phyloP scores from a whole-genome alignment of 1,140 invertebrate genomes.

The Octopus bimaculoides region DNA sequence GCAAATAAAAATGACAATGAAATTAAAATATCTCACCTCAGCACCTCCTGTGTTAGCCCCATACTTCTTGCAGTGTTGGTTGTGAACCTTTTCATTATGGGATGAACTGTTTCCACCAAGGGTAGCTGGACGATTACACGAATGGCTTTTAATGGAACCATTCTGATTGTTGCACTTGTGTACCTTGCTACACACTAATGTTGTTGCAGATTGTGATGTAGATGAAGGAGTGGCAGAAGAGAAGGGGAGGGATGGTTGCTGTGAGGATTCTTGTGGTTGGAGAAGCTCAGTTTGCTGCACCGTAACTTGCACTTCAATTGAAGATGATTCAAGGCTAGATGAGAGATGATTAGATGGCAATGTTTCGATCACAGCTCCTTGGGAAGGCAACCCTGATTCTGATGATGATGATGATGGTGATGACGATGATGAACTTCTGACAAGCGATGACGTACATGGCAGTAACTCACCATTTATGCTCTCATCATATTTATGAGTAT shows the following conservation, averaged over 20 bases:
- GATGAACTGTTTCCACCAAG: slow-evolving; percentile 41
- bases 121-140: slow-evolving; percentile 43
- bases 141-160: slow-evolving; percentile 19
- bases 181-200: slow-evolving; percentile 14
- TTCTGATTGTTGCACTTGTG: slow-evolving; percentile 19
- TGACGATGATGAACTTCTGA: slow-evolving; percentile 27
- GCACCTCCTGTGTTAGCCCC: slow-evolving; percentile 20
- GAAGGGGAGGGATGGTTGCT: slow-evolving; percentile 21
- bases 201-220: slow-evolving; percentile 12
- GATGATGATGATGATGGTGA: slow-evolving; percentile 32
- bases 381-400: slow-evolving; percentile 34
- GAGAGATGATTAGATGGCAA: slow-evolving; percentile 8
- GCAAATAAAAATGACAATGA: neutral
- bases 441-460: slow-evolving; percentile 27
- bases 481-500: slow-evolving; percentile 34
- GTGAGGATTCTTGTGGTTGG: slow-evolving; percentile 29
- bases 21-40: slow-evolving; percentile 18
- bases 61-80: slow-evolving; percentile 34
- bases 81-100: slow-evolving; percentile 25
- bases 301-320: slow-evolving; percentile 1
- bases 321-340: neutral
- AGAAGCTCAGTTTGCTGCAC: slow-evolving; percentile 23
- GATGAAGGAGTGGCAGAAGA: slow-evolving; percentile 20
- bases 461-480: slow-evolving; percentile 37
- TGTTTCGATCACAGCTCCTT: slow-evolving; percentile 21